Evolutionary conservation across 2,888 invertebrate genomes (phyloP), one percentile per base, ranked within the genome.

Genomic region (Tolmerus cingulatus): DNA sequence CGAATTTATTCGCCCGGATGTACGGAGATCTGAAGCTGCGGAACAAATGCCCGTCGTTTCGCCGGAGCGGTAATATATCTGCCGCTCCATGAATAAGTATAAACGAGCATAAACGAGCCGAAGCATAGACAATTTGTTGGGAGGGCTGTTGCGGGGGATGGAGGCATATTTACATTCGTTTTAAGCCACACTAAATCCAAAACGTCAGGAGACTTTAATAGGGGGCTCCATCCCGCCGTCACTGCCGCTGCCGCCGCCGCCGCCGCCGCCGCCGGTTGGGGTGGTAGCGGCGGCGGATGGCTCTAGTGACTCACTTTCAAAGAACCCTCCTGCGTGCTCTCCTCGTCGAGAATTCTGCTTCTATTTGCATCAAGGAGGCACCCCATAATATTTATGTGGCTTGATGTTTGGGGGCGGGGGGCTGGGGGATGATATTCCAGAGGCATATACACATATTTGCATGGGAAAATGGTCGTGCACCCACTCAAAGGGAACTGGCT

Each of bases 121-220:
- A 27, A 4, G n/a, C 55, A 40, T 37, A 82, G 66, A 66, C 82
- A 82, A 82, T 82, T 82, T 82, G 82, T 82, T 82, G 23, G 66
- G 66, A 66, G 66, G 19, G 9, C 7, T 23, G n/a, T 43, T 30
- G 30, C 30, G 30, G 30, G 55, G 66, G 9, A 12, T 23, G 66
- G 27, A 82, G 46, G 57, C 43, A 57, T 34, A 82, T 82, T 82
- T 82, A 82, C 82, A 82, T 82, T 57, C 82, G 57, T 82, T 82
- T 82, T 66, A 79, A 79, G 82, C 81, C 66, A 66, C 81, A 66
- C 82, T 66, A 82, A 82, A 82, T 27, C 34, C 51, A 57, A 55
- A 66, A 57, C 51, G 37, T 66, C 57, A 82, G 57, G 82, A 82
- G 40, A 66, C 55, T 82, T 82, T 82, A 82, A 82, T 57, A 82